These are phyloP conservation scores for Polypterus senegalus DNA, from an alignment of 2,113 vertebrate species.

Conservation along the genomic window DNA sequence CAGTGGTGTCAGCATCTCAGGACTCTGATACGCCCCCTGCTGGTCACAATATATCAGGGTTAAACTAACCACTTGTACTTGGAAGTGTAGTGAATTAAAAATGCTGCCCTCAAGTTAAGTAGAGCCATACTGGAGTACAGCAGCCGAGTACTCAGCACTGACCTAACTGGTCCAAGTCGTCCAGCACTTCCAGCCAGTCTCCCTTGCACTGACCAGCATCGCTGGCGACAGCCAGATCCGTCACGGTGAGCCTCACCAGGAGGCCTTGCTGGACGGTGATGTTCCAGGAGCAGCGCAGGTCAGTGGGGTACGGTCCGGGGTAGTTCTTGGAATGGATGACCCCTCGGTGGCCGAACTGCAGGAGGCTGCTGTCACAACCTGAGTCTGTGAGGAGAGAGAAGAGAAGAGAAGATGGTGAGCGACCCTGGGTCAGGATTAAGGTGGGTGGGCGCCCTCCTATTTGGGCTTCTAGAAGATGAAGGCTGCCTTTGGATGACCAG, in stretches of 20 bases:
- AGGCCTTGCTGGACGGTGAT: conserved; percentile 41
- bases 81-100: too few relatives aligned
- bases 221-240: conserved; percentile 41
- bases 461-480: too few relatives aligned
- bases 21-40: too few relatives aligned
- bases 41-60: too few relatives aligned
- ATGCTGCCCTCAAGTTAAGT: too few relatives aligned
- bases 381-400: conserved; percentile 15
- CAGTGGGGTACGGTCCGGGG: conserved; percentile 42
- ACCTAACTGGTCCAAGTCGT: conserved; percentile 42
- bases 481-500: too few relatives aligned
- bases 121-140: too few relatives aligned
- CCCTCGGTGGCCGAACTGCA: conserved; percentile 40
- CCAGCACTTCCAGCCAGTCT: conserved; percentile 34
- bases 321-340: conserved; percentile 40
- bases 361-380: conserved; percentile 28
- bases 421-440: neutral
- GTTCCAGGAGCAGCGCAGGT: conserved; percentile 41
- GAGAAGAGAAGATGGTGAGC: neutral
- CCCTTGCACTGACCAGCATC: conserved; percentile 38
- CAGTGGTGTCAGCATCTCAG: too few relatives aligned
- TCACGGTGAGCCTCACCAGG: conserved; percentile 42
- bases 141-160: conserved; percentile 5
- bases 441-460: too few relatives aligned
- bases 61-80: too few relatives aligned